Conservation (phyloP, 2,113 vertebrate genomes). For the Rousettus leschenaultii region DNA sequence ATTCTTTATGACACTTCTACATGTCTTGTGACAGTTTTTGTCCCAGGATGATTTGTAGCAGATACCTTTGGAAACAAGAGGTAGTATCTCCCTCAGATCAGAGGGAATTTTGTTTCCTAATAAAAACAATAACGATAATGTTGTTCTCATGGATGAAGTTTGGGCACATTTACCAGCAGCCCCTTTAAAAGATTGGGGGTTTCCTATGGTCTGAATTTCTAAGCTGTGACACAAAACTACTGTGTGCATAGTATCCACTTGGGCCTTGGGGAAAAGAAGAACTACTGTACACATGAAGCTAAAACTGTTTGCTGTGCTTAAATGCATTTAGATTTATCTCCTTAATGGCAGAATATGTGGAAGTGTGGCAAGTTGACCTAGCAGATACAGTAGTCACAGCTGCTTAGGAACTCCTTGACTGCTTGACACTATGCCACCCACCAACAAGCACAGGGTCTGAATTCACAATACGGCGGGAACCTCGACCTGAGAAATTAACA, state of each 20-base stretch:
- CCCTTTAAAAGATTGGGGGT: background rate
- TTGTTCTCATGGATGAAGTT: background rate
- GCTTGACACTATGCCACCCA: background rate
- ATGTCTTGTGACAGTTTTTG: background rate
- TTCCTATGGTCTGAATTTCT: background rate
- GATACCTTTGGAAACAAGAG: background rate
- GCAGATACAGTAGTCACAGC: background rate
- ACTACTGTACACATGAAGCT: background rate
- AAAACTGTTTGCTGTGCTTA: background rate
- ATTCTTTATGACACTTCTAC: background rate
- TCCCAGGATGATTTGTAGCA: background rate
- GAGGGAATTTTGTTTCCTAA: background rate
- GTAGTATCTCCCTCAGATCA: background rate
- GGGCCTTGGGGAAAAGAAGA: background rate
- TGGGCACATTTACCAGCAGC: background rate
- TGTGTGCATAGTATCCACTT: background rate
- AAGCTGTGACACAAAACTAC: background rate
- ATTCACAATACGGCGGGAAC: background rate
- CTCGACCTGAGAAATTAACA: background rate
- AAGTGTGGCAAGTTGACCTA: background rate
- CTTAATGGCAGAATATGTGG: too few relatives aligned
- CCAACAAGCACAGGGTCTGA: background rate
- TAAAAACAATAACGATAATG: background rate
- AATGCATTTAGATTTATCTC: background rate
- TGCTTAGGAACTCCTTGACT: background rate